Evolutionary conservation across 2,113 vertebrate species (phyloP), one percentile per base, ranked within the genome.

Genomic region (Pseudorhombus dupliciocellatus): DNA sequence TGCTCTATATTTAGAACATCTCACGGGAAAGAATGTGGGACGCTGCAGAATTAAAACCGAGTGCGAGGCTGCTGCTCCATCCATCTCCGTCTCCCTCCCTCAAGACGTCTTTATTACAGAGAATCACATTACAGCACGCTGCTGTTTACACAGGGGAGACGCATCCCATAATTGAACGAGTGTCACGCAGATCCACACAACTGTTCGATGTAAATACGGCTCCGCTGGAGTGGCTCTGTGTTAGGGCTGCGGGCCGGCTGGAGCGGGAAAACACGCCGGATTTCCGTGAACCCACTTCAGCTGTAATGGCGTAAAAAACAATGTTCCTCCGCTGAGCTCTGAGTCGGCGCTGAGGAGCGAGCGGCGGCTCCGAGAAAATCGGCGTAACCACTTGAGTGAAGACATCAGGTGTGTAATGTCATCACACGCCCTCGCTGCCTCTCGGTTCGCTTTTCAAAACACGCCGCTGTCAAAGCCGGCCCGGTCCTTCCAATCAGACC

Each of bases 131-230:
- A 73, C 77, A 68, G 15, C 1, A 4, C 60, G 30, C 58, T 55
- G 51, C 70, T 65, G 67, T 88, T 89, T 77, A 84, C 87, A 81
- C 80, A 67, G 37, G 56, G 50, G 56, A 76, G 50, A 65, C 30
- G 54, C 66, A 62, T 73, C 57, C 44, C 44, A 61, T 83, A 75
- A 88, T 77, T 85, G 83, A 88, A 81, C 11, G 58, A 65, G 63
- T 75, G 71, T 79, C 81, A 72, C 74, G 62, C 52, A 53, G 65
- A 82, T 77, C 63, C 42, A 62, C 79, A 66, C 46, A 56, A 73
- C 60, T 67, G 84, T 80, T 73, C 73, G 87, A 87, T 72, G 81
- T 80, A 82, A 90, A 90, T 72, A 79, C 54, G 60, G 53, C 54
- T 22, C 61, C 5, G 50, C 18, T 22, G 61, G 81, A 86, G 80